Conservation (phyloP, 2,113 vertebrate species). For the Neogobius melanostomus region DNA sequence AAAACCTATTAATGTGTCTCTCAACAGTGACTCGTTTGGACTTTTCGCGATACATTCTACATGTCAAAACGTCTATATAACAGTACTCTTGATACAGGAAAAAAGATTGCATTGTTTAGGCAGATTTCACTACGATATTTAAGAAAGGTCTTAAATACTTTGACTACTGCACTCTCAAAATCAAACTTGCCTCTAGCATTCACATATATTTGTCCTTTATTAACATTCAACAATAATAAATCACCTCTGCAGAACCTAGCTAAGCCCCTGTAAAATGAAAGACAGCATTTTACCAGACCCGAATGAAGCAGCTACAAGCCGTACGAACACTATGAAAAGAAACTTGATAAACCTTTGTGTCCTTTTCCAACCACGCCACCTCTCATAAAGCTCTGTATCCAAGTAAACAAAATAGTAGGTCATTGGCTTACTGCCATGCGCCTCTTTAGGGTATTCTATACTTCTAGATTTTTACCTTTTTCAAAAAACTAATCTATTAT, state of each 20-base stretch:
- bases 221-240: slow-evolving; percentile 40
- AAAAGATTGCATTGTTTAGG: slow-evolving; percentile 74
- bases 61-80: slow-evolving; percentile 72
- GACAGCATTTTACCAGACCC: slow-evolving; percentile 27
- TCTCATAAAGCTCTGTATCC: slow-evolving; percentile 27
- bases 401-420: slow-evolving; percentile 34
- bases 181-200: slow-evolving; percentile 21
- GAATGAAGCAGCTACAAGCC: slow-evolving; percentile 58
- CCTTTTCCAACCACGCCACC: slow-evolving; percentile 3
- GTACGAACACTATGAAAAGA: slow-evolving; percentile 47
- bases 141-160: slow-evolving; percentile 50
- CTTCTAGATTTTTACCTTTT: slow-evolving; percentile 20
- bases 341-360: slow-evolving; percentile 23
- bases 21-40: slow-evolving; percentile 18
- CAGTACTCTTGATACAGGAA: slow-evolving; percentile 72
- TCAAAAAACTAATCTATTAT: slow-evolving; percentile 10
- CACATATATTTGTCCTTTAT: background rate
- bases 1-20: slow-evolving; percentile 47
- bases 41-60: slow-evolving; percentile 70
- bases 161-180: slow-evolving; percentile 28
- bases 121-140: slow-evolving; percentile 61
- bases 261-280: slow-evolving; percentile 22
- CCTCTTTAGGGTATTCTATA: slow-evolving; percentile 15
- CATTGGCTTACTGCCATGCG: slow-evolving; percentile 15
- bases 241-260: slow-evolving; percentile 24